Evolutionary conservation across 2,888 invertebrate species (phyloP).

Genomic region (Amiota communis): DNA sequence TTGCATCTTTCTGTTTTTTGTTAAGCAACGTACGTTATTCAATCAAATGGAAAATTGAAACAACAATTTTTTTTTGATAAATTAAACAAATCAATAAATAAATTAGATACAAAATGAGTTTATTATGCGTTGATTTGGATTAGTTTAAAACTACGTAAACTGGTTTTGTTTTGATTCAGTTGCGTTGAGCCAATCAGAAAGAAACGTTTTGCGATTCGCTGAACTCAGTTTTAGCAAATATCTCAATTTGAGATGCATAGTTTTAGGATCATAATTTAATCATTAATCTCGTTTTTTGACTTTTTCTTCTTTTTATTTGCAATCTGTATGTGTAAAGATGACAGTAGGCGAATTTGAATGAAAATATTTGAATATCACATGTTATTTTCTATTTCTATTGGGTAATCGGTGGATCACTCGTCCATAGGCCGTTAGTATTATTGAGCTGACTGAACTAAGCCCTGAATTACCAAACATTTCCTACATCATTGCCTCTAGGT

Average conservation of each 20-base stretch:
- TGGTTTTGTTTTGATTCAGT: background rate
- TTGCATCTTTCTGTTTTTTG: background rate
- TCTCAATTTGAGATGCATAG: background rate
- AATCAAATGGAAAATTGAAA: constrained; percentile 7
- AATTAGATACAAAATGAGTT: background rate
- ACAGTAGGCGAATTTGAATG: no score
- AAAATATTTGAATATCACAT: no score
- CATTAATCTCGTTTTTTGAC: no score
- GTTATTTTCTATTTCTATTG: no score
- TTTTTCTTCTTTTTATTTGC: no score
- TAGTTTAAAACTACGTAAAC: no score
- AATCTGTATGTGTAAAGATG: no score
- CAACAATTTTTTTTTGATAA: background rate
- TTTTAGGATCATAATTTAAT: background rate
- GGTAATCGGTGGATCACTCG: no score
- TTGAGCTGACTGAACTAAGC: no score
- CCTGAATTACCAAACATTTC: no score
- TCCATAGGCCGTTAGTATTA: no score
- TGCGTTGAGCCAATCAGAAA: background rate
- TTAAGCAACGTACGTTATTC: constrained; percentile 1
- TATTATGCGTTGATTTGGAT: background rate
- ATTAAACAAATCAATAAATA: background rate
- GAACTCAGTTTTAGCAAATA: background rate
- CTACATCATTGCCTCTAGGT: no score
- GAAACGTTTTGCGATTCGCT: constrained; percentile 11